Evolutionary conservation across 92 coral and sea anemone genomes (phyloP).

Genomic region (Paramuricea clavata): DNA sequence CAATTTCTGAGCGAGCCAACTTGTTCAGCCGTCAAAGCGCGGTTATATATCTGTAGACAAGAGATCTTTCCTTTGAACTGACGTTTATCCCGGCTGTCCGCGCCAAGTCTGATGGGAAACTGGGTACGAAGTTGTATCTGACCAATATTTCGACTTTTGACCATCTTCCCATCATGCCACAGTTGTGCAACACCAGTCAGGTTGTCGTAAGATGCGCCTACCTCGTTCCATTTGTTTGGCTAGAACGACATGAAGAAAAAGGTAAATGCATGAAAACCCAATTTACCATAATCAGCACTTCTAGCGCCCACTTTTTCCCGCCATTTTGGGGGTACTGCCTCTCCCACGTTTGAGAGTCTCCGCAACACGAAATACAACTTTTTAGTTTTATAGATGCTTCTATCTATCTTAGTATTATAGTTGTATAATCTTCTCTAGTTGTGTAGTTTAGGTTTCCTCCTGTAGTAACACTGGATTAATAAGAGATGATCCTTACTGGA

Average conservation of each 20-base stretch:
- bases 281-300: no score
- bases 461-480: no score
- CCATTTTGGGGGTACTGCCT: no score
- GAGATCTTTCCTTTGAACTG: slow-evolving; percentile 91
- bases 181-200: slow-evolving; percentile 95
- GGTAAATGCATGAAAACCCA: no score
- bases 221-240: slow-evolving; percentile 96
- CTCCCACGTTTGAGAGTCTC: no score
- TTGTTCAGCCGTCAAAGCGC: slow-evolving; percentile 90
- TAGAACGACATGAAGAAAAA: slow-evolving; percentile 19
- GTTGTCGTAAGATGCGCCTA: slow-evolving; percentile 98
- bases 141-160: slow-evolving; percentile 96
- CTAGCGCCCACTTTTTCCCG: no score
- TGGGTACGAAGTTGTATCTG: slow-evolving; percentile 93
- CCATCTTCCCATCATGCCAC: slow-evolving; percentile 99
- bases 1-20: slow-evolving; percentile 91
- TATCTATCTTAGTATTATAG: no score
- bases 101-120: slow-evolving; percentile 93
- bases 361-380: no score
- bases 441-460: no score
- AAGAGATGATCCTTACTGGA: no score
- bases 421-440: no score
- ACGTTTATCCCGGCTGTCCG: slow-evolving; percentile 88
- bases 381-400: no score
- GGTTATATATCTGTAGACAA: slow-evolving; percentile 88